Percentiles rank a stretch among this genome's conserved stretches.
These are phyloP conservation scores for Psittacula echo DNA, from an alignment of 2,797 vertebrate genomes.

Conservation along the genomic window DNA sequence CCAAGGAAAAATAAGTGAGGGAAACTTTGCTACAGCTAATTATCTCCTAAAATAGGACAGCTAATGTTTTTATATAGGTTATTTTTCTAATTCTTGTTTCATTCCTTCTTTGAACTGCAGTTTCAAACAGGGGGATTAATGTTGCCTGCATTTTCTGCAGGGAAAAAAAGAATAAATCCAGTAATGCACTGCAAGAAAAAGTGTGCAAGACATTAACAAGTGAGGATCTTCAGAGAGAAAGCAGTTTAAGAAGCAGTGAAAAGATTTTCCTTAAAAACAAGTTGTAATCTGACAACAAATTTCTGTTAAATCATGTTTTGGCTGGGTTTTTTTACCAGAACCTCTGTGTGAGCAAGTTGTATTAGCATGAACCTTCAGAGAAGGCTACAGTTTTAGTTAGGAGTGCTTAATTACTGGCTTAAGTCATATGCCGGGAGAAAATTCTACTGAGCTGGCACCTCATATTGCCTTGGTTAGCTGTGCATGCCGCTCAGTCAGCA, in stretches of 20 bases:
- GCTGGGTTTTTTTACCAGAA: background rate
- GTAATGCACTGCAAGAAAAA: background rate
- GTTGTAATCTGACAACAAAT: background rate
- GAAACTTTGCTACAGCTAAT: slow-evolving; percentile 25
- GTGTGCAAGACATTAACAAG: background rate
- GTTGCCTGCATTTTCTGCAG: background rate
- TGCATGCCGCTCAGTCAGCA: background rate
- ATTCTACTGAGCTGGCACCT: background rate
- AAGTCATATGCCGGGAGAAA: background rate
- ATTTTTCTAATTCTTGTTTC: background rate
- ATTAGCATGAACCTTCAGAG: background rate
- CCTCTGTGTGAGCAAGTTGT: background rate
- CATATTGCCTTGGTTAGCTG: background rate
- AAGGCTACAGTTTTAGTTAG: background rate
- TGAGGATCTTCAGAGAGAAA: background rate
- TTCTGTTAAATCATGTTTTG: background rate
- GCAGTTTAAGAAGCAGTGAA: background rate
- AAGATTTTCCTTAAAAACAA: background rate
- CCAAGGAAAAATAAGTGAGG: background rate
- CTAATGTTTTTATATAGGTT: background rate
- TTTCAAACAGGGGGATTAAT: background rate
- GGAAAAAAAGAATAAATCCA: background rate
- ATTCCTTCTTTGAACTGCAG: background rate
- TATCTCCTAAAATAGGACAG: slow-evolving; percentile 32
- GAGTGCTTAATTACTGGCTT: background rate